Evolutionary conservation across 2,888 invertebrate species (phyloP).

Genomic region (Empis stercorea): DNA sequence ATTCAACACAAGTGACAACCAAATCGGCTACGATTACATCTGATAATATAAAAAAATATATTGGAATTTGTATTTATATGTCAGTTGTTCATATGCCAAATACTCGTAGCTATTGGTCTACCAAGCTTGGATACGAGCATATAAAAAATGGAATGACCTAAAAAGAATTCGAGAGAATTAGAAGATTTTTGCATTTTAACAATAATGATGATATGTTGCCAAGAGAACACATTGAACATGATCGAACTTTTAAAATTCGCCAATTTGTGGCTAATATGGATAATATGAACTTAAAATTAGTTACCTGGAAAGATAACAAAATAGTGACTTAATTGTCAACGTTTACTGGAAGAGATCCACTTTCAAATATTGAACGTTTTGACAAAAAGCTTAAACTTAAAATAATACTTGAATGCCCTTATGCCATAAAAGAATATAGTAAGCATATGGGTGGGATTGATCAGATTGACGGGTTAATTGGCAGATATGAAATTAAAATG

Average conservation of each 20-base stretch:
- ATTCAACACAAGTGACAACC: constrained; percentile 2
- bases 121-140: constrained; percentile 1
- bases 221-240: constrained; percentile 1
- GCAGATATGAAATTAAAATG: too few species aligned
- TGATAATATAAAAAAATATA: constrained; percentile 3
- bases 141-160: not conserved
- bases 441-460: too few species aligned
- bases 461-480: too few species aligned
- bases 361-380: too few species aligned
- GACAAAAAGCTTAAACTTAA: too few species aligned
- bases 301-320: too few species aligned
- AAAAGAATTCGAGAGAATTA: not conserved
- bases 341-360: too few species aligned
- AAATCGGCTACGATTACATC: constrained; percentile 7
- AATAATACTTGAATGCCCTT: too few species aligned
- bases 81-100: not conserved
- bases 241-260: constrained; percentile 2
- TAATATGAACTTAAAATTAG: too few species aligned
- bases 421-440: too few species aligned
- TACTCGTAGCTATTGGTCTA: not conserved
- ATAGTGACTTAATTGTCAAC: too few species aligned
- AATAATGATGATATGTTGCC: constrained; percentile 1
- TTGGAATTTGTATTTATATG: constrained; percentile 1
- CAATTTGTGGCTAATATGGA: not conserved
- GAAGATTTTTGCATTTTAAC: constrained; percentile 3